Conservation (phyloP, 2,888 invertebrate genomes). For the Cepaea hortensis region DNA sequence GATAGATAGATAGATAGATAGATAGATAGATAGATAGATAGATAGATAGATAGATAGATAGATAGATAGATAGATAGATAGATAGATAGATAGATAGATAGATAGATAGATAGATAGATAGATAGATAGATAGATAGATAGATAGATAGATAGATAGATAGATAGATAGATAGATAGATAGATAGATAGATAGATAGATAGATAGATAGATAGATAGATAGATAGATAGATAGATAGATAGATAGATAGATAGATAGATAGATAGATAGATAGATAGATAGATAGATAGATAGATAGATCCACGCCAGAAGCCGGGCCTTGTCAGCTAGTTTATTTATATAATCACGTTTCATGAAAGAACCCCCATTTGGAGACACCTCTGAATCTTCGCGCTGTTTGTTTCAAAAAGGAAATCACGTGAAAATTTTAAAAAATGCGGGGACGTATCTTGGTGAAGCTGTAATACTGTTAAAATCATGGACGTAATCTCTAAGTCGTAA, state of each 20-base stretch:
- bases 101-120: neutral
- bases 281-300: neutral
- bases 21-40: constrained; percentile 7
- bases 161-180: constrained; percentile 7
- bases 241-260: constrained; percentile 3
- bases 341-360: too few species aligned
- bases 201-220: neutral
- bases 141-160: constrained; percentile 7
- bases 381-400: too few species aligned
- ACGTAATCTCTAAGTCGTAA: too few species aligned
- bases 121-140: constrained; percentile 7
- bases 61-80: neutral
- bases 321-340: too few species aligned
- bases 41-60: constrained; percentile 7
- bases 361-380: too few species aligned
- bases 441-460: too few species aligned
- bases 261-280: neutral
- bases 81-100: neutral
- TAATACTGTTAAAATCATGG: too few species aligned
- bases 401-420: too few species aligned
- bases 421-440: too few species aligned
- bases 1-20: constrained; percentile 7
- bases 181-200: neutral
- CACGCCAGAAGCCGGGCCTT: too few species aligned
- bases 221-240: constrained; percentile 7